These are phyloP conservation scores for Gymnoscelis rufifasciata DNA, from an alignment of 2,888 invertebrate genomes.

Conservation along the genomic window DNA sequence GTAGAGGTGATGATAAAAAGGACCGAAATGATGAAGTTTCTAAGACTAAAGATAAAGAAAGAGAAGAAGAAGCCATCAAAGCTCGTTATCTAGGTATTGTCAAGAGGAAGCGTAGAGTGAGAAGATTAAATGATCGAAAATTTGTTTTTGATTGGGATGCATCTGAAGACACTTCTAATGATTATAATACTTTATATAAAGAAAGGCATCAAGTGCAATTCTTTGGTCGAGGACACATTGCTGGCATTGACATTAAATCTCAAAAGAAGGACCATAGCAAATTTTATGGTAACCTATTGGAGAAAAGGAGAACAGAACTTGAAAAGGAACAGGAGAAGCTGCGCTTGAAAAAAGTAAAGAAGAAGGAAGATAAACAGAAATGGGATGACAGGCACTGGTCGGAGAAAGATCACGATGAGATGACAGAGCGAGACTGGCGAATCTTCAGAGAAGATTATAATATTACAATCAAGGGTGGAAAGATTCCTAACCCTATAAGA, in stretches of 20 bases:
- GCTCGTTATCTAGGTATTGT: conserved; percentile 96
- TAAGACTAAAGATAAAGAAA: conserved; percentile 90
- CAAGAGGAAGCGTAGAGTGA: conserved; percentile 94
- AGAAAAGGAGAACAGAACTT: conserved; percentile 95
- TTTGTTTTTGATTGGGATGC: conserved; percentile 99
- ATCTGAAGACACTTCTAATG: conserved; percentile 97
- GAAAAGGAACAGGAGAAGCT: conserved; percentile 98
- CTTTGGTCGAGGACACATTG: conserved; percentile 98
- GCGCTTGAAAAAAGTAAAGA: conserved; percentile 93
- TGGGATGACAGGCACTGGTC: conserved; percentile 99
- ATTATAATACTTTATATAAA: conserved; percentile 98
- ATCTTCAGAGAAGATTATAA: conserved; percentile 99
- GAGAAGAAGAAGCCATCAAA: conserved; percentile 96
- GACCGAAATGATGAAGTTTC: conserved; percentile 74
- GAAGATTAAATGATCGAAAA: conserved; percentile 97
- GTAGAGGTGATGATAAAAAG: conserved; percentile 65
- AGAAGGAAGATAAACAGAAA: conserved; percentile 97
- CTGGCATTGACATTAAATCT: conserved; percentile 98
- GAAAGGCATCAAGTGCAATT: conserved; percentile 98
- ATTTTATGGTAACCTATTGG: conserved; percentile 97
- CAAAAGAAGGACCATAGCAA: conserved; percentile 97
- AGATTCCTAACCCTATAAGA: conserved; percentile 96
- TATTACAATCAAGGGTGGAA: conserved; percentile 98
- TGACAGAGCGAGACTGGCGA: conserved; percentile 99
- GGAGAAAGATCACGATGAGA: conserved; percentile 94